Percentiles rank a stretch among this genome's conserved stretches.
Conservation (phyloP, 1,140 invertebrate genomes). For the Sogatella furcifera region DNA sequence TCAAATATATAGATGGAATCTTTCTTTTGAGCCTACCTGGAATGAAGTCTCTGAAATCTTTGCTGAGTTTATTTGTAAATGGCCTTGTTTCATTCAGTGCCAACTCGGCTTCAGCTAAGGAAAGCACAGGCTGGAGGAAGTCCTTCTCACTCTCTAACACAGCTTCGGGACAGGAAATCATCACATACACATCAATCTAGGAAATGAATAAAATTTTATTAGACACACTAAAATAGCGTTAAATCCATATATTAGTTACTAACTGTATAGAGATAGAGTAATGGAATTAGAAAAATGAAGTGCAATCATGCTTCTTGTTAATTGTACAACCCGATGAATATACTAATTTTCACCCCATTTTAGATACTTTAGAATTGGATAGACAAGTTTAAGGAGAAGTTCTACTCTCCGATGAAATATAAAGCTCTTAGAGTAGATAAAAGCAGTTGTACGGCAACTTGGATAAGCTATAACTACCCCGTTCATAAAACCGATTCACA, state of each 20-base stretch:
- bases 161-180: constrained; percentile 84
- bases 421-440: neutral
- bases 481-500: too few species aligned
- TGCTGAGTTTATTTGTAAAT: constrained; percentile 50
- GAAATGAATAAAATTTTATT: constrained; percentile 23
- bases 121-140: constrained; percentile 80
- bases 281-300: too few species aligned
- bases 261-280: too few species aligned
- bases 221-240: neutral
- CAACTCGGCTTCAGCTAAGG: constrained; percentile 86
- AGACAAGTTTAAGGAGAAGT: neutral
- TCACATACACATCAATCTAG: constrained; percentile 80
- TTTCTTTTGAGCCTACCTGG: constrained; percentile 43
- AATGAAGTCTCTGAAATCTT: constrained; percentile 66
- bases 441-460: neutral
- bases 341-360: too few species aligned
- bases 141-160: constrained; percentile 66
- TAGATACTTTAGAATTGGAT: neutral
- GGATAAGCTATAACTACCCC: too few species aligned
- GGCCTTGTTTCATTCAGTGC: constrained; percentile 59
- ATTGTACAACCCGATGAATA: too few species aligned
- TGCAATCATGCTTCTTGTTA: too few species aligned
- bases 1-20: too few species aligned
- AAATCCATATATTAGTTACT: too few species aligned
- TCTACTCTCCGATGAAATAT: too few species aligned